Evolutionary conservation across 2,797 vertebrate genomes (phyloP).

Genomic region (Peromyscus eremicus): DNA sequence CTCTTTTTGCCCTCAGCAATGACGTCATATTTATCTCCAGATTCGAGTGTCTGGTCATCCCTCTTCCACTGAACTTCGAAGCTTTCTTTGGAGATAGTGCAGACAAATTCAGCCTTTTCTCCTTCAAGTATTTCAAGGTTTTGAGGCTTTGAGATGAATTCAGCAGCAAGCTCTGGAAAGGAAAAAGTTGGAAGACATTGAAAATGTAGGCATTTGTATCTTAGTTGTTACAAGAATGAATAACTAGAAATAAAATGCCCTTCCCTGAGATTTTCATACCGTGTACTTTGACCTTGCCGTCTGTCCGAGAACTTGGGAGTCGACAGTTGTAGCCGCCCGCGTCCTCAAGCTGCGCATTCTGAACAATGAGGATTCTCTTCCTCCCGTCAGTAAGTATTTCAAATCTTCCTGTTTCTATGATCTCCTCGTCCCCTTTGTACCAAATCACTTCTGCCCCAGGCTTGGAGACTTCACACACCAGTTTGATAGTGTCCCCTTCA

Average conservation of each 20-base stretch:
- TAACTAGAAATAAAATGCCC: background rate
- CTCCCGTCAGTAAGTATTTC: slow-evolving; percentile 95
- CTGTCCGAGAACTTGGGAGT: slow-evolving; percentile 92
- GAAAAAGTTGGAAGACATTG: slow-evolving; percentile 35
- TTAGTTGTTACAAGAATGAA: background rate
- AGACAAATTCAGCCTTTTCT: slow-evolving; percentile 96
- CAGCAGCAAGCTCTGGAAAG: slow-evolving; percentile 96
- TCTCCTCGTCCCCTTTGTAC: slow-evolving; percentile 95
- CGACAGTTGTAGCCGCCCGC: slow-evolving; percentile 95
- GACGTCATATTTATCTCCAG: slow-evolving; percentile 94
- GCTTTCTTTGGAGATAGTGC: slow-evolving; percentile 96
- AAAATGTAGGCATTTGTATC: slow-evolving; percentile 29
- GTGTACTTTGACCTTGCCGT: slow-evolving; percentile 94
- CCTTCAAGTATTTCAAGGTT: slow-evolving; percentile 95
- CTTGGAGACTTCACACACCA: slow-evolving; percentile 98
- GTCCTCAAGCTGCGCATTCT: slow-evolving; percentile 92
- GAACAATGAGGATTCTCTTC: slow-evolving; percentile 95
- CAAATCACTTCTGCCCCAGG: slow-evolving; percentile 95
- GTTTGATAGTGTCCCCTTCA: slow-evolving; percentile 96
- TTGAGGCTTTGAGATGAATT: slow-evolving; percentile 96
- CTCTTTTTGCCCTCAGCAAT: slow-evolving; percentile 95
- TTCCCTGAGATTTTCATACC: slow-evolving; percentile 88
- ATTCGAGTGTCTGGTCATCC: slow-evolving; percentile 90
- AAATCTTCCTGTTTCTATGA: slow-evolving; percentile 96
- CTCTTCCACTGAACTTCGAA: slow-evolving; percentile 94